Base-by-base conservation (phyloP, 2,113 vertebrate species). In the Pterocles gutturalis region DNA sequence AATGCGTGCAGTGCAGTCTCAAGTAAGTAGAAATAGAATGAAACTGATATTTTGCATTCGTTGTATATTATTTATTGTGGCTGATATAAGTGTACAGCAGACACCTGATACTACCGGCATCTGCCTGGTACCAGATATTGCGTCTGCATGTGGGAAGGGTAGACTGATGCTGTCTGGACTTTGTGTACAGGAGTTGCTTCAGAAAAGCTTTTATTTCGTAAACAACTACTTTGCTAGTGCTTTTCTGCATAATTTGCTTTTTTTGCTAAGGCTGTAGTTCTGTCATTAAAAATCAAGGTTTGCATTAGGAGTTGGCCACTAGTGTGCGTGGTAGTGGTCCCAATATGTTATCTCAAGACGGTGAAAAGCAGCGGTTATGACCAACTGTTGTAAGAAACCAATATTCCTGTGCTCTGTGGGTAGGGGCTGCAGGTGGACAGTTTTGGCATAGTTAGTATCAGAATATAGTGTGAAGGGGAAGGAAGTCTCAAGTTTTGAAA, bases 31-130 rank as follows among this genome's bases (percentile, higher is more conserved):
- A 70, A 96, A 83, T 87, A 90, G 89, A 96, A 94, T 78, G 93
- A 96, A 98, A 96, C 72, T 38, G 95, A 67, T 97, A 93, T 87
- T 97, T 95, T 96, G 38, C 41, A 89, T 96, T 94, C 92, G 84
- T 89, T 87, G 55, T 98, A 36, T 92, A 96, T 98, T 98, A 98
- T 98, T 98, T 97, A 97, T 97, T 77, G 48, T 92, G 60, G 96
- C 93, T 97, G 91, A 96, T 97, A 58, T 19, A 97, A 95, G 58
- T 64, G 71, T 83, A 49, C n/a, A 93, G 79, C 78, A 96, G 89
- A 94, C 80, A 93, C 65, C 89, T 91, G 75, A 94, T 94, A 92
- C 58, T 84, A 80, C 70, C 43, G 62, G 57, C 85, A 75, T 85
- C 80, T 96, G 51, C 58, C 28, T 94, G 49, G 60, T 85, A 71